These are phyloP conservation scores for Camponotus pennsylvanicus DNA, from an alignment of 1,140 invertebrate genomes.

Conservation along the genomic window DNA sequence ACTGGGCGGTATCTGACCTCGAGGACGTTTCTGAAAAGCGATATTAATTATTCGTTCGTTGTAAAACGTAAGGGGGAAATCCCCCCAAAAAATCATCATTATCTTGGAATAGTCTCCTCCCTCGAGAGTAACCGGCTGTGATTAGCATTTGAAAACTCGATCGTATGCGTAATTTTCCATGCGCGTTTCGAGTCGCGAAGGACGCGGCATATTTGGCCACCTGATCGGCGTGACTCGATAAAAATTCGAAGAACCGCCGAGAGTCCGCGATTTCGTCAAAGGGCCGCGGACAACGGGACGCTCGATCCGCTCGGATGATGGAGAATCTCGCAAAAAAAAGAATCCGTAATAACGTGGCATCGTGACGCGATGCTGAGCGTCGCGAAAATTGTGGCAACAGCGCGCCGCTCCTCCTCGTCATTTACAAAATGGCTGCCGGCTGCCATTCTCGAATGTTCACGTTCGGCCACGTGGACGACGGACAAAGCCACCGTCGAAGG, in stretches of 20 bases:
- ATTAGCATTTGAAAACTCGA: neutral
- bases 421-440: conserved; percentile 84
- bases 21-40: neutral
- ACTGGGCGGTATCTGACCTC: conserved; percentile 30
- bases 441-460: conserved; percentile 83
- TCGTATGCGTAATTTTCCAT: conserved; percentile 23
- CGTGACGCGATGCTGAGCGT: conserved; percentile 66
- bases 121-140: neutral
- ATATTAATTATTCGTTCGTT: neutral
- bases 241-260: neutral
- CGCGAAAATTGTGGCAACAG: conserved; percentile 71
- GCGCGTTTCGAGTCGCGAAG: neutral
- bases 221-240: neutral
- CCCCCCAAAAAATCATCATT: neutral
- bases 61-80: neutral
- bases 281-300: neutral
- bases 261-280: neutral
- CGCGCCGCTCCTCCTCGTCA: conserved; percentile 68
- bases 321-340: neutral
- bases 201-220: conserved; percentile 22
- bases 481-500: conserved; percentile 62
- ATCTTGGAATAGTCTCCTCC: neutral
- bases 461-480: conserved; percentile 82
- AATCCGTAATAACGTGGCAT: conserved; percentile 70
- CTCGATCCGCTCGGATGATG: neutral